phyloP scores from a whole-genome alignment of 2,888 invertebrate species.

The Cyrtodaria siliqua region DNA sequence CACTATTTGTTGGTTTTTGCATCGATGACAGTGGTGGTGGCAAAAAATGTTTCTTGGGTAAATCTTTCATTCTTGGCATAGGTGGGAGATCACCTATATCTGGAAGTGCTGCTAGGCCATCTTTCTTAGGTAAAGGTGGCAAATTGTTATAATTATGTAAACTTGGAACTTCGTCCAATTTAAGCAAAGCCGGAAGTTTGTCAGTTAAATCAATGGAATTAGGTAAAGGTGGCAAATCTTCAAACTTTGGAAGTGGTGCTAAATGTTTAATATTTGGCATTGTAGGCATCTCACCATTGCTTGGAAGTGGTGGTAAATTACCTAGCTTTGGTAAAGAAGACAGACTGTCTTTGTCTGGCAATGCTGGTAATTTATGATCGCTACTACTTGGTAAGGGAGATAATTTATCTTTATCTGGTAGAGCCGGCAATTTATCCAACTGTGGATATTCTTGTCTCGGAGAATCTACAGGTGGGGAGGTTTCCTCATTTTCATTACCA shows the following conservation, averaged over 20 bases:
- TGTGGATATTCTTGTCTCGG: background rate
- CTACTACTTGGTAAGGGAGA: conserved; percentile 25
- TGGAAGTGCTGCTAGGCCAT: conserved; percentile 15
- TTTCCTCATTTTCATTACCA: background rate
- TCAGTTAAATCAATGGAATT: background rate
- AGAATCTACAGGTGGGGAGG: no score
- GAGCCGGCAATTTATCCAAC: conserved; percentile 9
- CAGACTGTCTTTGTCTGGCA: conserved; percentile 10
- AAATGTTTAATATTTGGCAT: conserved; percentile 12
- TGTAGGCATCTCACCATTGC: background rate
- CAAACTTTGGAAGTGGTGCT: conserved; percentile 20
- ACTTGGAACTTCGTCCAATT: background rate
- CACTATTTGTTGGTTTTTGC: background rate
- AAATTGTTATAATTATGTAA: conserved; percentile 31
- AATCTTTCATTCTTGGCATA: conserved; percentile 9
- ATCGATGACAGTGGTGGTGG: background rate
- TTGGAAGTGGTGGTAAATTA: conserved; percentile 22
- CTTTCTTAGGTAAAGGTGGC: conserved; percentile 25
- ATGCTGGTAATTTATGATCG: conserved; percentile 7
- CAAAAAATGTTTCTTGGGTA: conserved; percentile 16
- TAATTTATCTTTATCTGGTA: conserved; percentile 11
- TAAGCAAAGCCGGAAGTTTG: background rate
- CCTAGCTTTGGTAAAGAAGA: conserved; percentile 35
- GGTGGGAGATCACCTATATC: conserved; percentile 30
- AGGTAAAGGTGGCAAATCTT: conserved; percentile 24